Evolutionary conservation across 2,113 vertebrate genomes (phyloP).

Genomic region (Gila orcuttii): DNA sequence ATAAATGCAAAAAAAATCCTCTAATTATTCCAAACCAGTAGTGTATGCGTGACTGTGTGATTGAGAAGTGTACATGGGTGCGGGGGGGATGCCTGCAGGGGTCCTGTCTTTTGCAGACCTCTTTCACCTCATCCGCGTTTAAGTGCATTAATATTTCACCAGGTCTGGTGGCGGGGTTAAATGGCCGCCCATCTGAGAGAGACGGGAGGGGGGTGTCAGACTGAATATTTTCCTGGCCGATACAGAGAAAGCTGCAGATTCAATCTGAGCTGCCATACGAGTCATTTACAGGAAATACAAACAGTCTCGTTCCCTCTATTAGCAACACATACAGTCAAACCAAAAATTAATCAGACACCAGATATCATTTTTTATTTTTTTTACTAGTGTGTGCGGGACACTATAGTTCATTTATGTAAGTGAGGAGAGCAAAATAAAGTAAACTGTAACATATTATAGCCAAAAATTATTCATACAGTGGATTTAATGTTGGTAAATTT

Average conservation of each 20-base stretch:
- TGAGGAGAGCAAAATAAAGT: too few species aligned
- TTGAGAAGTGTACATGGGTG: conserved; percentile 6
- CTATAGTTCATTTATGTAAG: too few species aligned
- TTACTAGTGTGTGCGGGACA: too few species aligned
- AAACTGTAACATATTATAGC: too few species aligned
- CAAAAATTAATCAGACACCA: too few species aligned
- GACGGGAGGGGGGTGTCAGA: conserved; percentile 66
- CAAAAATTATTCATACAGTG: too few species aligned
- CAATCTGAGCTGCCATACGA: conserved; percentile 10
- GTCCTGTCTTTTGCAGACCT: conserved; percentile 73
- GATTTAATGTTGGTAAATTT: too few species aligned
- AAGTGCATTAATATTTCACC: conserved; percentile 81
- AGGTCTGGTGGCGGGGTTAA: conserved; percentile 76
- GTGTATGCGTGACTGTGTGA: conserved; percentile 5
- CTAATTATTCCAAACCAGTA: not conserved
- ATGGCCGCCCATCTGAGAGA: conserved; percentile 70
- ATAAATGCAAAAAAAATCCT: not conserved
- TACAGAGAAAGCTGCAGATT: not conserved
- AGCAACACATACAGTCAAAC: not conserved
- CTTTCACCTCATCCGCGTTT: conserved; percentile 80
- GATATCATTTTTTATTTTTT: too few species aligned
- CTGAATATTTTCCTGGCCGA: conserved; percentile 57
- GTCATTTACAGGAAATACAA: conserved; percentile 23
- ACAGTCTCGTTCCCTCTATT: not conserved
- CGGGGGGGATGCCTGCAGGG: conserved; percentile 58